A percentile compares a stretch with the other conserved stretches of the same genome.
phyloP scores from a whole-genome alignment of 53 echinoderm and acorn worm species.

The Zoroaster sp. region DNA sequence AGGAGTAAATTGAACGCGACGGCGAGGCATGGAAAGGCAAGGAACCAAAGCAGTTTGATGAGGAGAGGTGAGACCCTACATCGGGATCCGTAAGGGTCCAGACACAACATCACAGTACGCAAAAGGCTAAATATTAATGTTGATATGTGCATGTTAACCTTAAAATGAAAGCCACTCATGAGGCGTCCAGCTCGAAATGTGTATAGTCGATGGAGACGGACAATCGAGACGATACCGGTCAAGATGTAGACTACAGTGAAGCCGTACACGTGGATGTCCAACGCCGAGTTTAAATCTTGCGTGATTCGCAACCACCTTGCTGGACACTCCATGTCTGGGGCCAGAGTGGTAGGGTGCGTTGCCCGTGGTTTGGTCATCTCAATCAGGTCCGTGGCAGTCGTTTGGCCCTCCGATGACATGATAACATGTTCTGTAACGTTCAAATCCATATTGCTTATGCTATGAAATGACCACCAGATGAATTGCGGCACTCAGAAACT shows the following conservation, averaged over 20 bases:
- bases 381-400: neutral
- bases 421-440: neutral
- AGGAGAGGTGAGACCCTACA: conserved; percentile 23
- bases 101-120: conserved; percentile 51
- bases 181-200: conserved; percentile 41
- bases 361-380: neutral
- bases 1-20: conserved; percentile 70
- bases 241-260: conserved; percentile 52
- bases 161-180: conserved; percentile 63
- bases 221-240: conserved; percentile 20
- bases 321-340: neutral
- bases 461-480: neutral
- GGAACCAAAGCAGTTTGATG: conserved; percentile 62
- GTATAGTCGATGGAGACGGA: conserved; percentile 54
- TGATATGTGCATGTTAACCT: conserved; percentile 60
- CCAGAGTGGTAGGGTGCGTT: neutral
- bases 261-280: conserved; percentile 72
- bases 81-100: conserved; percentile 69
- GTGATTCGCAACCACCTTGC: neutral
- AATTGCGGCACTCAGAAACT: too few species aligned
- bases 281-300: neutral
- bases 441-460: neutral
- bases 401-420: neutral
- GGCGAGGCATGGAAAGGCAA: conserved; percentile 67
- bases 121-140: conserved; percentile 61